A percentile compares a stretch with the other conserved stretches of the same genome.
Evolutionary conservation across 2,797 vertebrate genomes (phyloP).

Genomic region (Sebastes steindachneri): DNA sequence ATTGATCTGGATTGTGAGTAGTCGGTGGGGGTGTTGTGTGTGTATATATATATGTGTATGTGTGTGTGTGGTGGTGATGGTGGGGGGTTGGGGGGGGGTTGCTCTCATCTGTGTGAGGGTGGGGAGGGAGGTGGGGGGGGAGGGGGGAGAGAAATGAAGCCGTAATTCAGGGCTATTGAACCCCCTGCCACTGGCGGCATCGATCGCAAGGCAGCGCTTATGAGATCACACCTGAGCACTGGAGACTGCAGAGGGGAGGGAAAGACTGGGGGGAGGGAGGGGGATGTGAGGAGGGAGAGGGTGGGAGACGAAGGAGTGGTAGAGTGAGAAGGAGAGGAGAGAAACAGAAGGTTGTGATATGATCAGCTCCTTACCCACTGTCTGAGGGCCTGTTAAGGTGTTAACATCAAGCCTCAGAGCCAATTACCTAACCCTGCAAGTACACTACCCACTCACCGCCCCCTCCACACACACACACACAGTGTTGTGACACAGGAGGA

Average conservation of each 20-base stretch:
- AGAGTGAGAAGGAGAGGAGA: constrained; percentile 41
- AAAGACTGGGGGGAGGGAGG: constrained; percentile 34
- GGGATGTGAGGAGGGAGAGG: not conserved
- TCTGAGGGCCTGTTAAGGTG: constrained; percentile 87
- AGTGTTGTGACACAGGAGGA: constrained; percentile 47
- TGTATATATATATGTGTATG: constrained; percentile 8
- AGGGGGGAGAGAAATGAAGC: constrained; percentile 95
- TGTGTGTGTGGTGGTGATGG: constrained; percentile 74
- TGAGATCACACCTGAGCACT: constrained; percentile 93
- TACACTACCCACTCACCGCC: constrained; percentile 29
- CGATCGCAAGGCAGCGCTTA: constrained; percentile 91
- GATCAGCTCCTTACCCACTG: constrained; percentile 90
- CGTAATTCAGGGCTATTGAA: constrained; percentile 97
- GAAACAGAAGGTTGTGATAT: constrained; percentile 87
- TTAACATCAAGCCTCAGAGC: constrained; percentile 80
- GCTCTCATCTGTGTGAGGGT: constrained; percentile 93
- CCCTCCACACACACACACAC: not conserved
- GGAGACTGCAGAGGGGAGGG: constrained; percentile 74
- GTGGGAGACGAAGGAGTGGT: constrained; percentile 25
- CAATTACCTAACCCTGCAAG: constrained; percentile 79
- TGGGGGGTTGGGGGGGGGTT: constrained; percentile 65
- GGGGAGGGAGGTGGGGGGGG: constrained; percentile 55
- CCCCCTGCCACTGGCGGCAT: constrained; percentile 92
- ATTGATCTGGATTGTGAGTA: constrained; percentile 89
- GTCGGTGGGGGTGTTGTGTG: constrained; percentile 53